phyloP scores from a whole-genome alignment of 1,140 invertebrate species.

The Spodoptera litura region DNA sequence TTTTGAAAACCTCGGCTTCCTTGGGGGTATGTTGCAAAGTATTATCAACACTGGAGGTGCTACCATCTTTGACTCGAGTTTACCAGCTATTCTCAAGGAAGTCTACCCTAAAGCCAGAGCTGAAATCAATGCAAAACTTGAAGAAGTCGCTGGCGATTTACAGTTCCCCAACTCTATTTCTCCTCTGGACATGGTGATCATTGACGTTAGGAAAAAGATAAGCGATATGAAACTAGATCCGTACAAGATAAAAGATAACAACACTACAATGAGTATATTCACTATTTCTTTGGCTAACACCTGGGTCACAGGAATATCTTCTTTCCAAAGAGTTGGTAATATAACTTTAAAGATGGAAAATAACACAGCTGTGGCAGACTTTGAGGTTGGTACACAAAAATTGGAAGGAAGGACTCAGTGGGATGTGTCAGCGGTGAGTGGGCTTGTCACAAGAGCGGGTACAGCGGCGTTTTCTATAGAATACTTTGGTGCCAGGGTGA shows the following conservation, averaged over 20 bases:
- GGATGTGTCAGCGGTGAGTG: constrained; percentile 90
- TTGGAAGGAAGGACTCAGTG: constrained; percentile 91
- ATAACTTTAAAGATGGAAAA: constrained; percentile 91
- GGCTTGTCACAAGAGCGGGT: constrained; percentile 89
- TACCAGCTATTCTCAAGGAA: constrained; percentile 92
- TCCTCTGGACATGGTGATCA: constrained; percentile 93
- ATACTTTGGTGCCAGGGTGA: constrained; percentile 89
- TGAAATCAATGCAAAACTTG: constrained; percentile 89
- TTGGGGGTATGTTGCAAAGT: constrained; percentile 91
- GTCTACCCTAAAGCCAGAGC: constrained; percentile 89
- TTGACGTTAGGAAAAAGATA: constrained; percentile 90
- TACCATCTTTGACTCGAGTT: constrained; percentile 93
- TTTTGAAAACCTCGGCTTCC: constrained; percentile 92
- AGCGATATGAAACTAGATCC: constrained; percentile 91
- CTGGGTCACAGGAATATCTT: constrained; percentile 92
- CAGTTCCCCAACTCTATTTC: constrained; percentile 94
- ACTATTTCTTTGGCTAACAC: constrained; percentile 90
- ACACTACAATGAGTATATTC: constrained; percentile 89
- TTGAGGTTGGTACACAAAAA: constrained; percentile 93
- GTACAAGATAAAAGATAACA: constrained; percentile 90
- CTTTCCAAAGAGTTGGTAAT: constrained; percentile 93
- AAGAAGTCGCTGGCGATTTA: constrained; percentile 88
- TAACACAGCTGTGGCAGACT: constrained; percentile 88
- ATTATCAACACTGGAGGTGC: constrained; percentile 92
- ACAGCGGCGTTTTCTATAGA: constrained; percentile 91